Evolutionary conservation across 2,888 invertebrate species (phyloP).

Genomic region (Pherbina coryleti): DNA sequence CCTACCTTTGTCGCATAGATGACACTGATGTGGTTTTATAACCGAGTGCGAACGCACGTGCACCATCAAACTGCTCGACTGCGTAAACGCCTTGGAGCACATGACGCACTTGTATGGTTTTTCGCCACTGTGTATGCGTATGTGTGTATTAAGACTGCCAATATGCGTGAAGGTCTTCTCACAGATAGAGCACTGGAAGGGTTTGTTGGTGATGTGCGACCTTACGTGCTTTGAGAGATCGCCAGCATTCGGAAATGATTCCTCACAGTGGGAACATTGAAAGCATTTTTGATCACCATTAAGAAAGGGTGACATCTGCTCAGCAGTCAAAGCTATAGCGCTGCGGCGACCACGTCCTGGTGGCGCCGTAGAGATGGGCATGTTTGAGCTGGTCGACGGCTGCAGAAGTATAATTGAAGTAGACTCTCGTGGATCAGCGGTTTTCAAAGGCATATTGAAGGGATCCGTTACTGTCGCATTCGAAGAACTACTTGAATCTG

Average conservation of each 20-base stretch:
- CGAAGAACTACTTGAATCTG: constrained; percentile 34
- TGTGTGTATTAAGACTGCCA: constrained; percentile 69
- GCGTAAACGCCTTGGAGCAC: constrained; percentile 69
- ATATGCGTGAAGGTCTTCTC: constrained; percentile 69
- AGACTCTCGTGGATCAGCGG: constrained; percentile 59
- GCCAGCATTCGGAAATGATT: constrained; percentile 67
- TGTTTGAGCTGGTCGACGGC: constrained; percentile 45
- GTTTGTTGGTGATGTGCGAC: constrained; percentile 69
- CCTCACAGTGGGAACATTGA: constrained; percentile 68
- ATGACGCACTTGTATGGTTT: constrained; percentile 69
- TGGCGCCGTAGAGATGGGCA: background rate
- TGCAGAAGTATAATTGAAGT: constrained; percentile 61
- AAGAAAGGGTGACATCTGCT: constrained; percentile 50
- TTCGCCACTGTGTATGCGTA: constrained; percentile 69
- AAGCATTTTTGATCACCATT: constrained; percentile 62
- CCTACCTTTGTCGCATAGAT: constrained; percentile 66
- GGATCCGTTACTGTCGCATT: constrained; percentile 28
- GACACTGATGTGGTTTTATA: constrained; percentile 67
- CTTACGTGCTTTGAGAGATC: constrained; percentile 70
- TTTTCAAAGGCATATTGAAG: constrained; percentile 46
- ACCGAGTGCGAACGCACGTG: constrained; percentile 66
- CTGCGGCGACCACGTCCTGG: constrained; percentile 60
- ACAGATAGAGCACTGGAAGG: constrained; percentile 69
- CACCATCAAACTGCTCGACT: constrained; percentile 69
- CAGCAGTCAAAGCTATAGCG: constrained; percentile 52